These are phyloP conservation scores for Abscondita cerata DNA, from an alignment of 2,888 invertebrate species.

Conservation along the genomic window DNA sequence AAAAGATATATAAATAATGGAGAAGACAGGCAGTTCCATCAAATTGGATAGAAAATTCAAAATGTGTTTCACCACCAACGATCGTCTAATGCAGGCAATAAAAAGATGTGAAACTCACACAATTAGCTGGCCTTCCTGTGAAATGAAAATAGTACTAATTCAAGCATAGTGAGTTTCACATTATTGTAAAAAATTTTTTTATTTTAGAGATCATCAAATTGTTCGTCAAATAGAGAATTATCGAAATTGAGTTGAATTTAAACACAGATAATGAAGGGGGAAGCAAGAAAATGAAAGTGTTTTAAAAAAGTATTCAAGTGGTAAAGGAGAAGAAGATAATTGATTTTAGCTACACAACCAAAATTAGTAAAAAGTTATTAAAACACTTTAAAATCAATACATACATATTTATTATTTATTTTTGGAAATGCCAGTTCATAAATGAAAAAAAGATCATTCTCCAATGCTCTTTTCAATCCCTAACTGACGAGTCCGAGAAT, in stretches of 20 bases:
- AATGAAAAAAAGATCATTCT: neutral
- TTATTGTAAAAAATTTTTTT: neutral
- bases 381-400: too few species aligned
- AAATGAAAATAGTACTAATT: too few species aligned
- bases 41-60: neutral
- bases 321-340: too few species aligned
- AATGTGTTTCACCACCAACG: neutral
- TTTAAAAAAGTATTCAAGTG: too few species aligned
- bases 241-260: neutral
- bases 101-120: neutral
- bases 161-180: neutral
- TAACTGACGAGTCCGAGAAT: neutral
- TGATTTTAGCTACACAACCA: neutral
- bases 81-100: neutral
- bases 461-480: too few species aligned
- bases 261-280: neutral
- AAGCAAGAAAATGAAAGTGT: too few species aligned
- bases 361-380: neutral
- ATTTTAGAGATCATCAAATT: neutral
- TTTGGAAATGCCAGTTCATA: neutral
- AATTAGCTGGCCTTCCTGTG: neutral
- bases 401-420: neutral
- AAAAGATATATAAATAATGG: neutral
- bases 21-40: neutral
- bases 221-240: neutral